A percentile compares a stretch with the other conserved stretches of the same genome.
These are phyloP conservation scores for Acanthornis magna DNA, from an alignment of 2,797 vertebrate genomes.

Conservation along the genomic window DNA sequence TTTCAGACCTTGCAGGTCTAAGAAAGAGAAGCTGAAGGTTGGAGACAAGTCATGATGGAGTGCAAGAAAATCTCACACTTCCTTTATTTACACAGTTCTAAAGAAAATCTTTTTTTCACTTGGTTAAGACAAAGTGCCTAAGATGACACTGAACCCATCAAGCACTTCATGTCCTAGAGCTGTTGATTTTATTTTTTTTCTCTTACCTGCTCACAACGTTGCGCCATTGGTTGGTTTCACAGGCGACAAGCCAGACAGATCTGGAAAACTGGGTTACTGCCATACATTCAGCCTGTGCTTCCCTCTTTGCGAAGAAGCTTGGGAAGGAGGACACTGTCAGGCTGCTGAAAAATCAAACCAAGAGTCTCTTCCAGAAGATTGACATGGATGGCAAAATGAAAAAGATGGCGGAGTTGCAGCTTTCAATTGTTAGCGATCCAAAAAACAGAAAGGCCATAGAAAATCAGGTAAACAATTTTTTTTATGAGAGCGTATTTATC, in stretches of 20 bases:
- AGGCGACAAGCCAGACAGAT: conserved; percentile 93
- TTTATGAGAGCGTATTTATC: neutral
- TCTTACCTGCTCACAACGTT: neutral
- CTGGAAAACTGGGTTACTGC: conserved; percentile 96
- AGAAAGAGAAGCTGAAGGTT: neutral
- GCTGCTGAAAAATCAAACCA: conserved; percentile 86
- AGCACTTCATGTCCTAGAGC: neutral
- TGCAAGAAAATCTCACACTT: neutral
- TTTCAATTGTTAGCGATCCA: conserved; percentile 86
- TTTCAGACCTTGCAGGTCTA: neutral
- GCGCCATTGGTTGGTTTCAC: neutral
- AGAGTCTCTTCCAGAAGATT: conserved; percentile 88
- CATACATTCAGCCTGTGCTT: conserved; percentile 92
- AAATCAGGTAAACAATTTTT: conserved; percentile 84
- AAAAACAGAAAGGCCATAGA: conserved; percentile 95
- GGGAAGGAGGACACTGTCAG: conserved; percentile 92
- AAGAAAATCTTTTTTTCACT: neutral
- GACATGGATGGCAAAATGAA: conserved; percentile 98
- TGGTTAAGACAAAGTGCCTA: neutral
- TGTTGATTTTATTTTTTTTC: neutral
- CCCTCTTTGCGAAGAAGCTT: conserved; percentile 91
- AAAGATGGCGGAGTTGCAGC: conserved; percentile 93
- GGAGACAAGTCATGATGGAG: neutral
- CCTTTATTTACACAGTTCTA: neutral
- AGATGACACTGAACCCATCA: neutral